Conservation (phyloP, 1,140 invertebrate genomes). For the Bombus impatiens region DNA sequence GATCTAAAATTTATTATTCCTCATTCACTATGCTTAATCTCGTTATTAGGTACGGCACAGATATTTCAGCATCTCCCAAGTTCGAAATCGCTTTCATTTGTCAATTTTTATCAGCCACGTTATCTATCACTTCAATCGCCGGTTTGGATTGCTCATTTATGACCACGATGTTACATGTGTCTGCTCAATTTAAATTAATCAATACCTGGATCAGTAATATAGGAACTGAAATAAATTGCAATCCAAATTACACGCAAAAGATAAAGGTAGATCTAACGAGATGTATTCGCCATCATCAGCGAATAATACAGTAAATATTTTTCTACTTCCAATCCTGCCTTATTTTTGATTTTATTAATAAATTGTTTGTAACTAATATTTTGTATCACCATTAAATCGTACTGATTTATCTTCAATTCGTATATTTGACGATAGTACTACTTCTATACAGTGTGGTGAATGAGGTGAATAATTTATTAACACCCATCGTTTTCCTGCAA, state of each 20-base stretch:
- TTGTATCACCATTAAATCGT: not conserved
- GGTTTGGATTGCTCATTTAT: conserved; percentile 43
- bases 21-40: not conserved
- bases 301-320: conserved; percentile 35
- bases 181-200: conserved; percentile 57
- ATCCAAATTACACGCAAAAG: not conserved
- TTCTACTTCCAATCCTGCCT: not conserved
- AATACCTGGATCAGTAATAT: conserved; percentile 21
- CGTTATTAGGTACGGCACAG: conserved; percentile 50
- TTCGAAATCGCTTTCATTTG: conserved; percentile 55
- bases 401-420: not conserved
- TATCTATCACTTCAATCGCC: not conserved
- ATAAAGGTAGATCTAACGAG: conserved; percentile 2
- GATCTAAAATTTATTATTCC: not conserved
- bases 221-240: not conserved
- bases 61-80: conserved; percentile 22
- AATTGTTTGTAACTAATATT: not conserved
- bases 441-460: conserved; percentile 41
- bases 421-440: not conserved
- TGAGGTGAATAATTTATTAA: conserved; percentile 51
- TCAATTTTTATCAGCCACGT: conserved; percentile 1
- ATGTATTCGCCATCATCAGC: conserved; percentile 41
- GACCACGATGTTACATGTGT: conserved; percentile 55
- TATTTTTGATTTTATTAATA: not conserved
- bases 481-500: conserved; percentile 61